phyloP scores from a whole-genome alignment of 1,140 invertebrate species.

The Megalopta genalis region DNA sequence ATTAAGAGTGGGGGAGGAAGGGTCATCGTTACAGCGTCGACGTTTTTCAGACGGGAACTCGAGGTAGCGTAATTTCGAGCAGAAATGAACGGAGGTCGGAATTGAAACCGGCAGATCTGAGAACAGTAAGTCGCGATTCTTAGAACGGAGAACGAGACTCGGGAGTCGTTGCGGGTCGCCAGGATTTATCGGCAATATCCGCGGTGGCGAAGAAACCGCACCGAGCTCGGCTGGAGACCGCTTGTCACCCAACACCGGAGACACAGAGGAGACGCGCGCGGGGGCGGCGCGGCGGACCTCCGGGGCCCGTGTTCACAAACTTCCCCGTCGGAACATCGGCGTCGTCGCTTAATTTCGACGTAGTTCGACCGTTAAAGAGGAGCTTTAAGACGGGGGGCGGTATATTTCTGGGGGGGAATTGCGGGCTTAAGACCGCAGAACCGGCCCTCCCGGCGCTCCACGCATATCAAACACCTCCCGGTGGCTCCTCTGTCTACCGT shows the following conservation, averaged over 20 bases:
- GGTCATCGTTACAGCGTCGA: no score
- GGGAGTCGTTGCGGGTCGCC: background rate
- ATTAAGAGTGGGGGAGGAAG: no score
- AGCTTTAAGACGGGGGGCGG: conserved; percentile 52
- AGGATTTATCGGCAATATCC: conserved; percentile 56
- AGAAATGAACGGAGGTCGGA: no score
- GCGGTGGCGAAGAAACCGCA: conserved; percentile 21
- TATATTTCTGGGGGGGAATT: conserved; percentile 67
- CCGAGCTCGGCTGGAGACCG: conserved; percentile 28
- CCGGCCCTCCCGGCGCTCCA: conserved; percentile 42
- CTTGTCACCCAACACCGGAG: conserved; percentile 1
- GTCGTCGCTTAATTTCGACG: conserved; percentile 63
- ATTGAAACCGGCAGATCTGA: no score
- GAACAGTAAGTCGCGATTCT: no score
- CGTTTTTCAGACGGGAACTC: no score
- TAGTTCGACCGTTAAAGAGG: conserved; percentile 64
- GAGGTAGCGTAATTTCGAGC: no score
- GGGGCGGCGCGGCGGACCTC: no score
- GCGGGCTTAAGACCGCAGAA: conserved; percentile 63
- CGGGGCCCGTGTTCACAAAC: background rate
- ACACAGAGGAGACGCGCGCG: no score
- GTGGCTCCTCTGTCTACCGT: conserved; percentile 33
- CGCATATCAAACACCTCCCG: conserved; percentile 68
- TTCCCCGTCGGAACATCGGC: background rate
- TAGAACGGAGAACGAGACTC: conserved; percentile 12